A percentile compares a stretch with the other conserved stretches of the same genome.
Evolutionary conservation across 92 coral and sea anemone species (phyloP).

Genomic region (Metridium senile): DNA sequence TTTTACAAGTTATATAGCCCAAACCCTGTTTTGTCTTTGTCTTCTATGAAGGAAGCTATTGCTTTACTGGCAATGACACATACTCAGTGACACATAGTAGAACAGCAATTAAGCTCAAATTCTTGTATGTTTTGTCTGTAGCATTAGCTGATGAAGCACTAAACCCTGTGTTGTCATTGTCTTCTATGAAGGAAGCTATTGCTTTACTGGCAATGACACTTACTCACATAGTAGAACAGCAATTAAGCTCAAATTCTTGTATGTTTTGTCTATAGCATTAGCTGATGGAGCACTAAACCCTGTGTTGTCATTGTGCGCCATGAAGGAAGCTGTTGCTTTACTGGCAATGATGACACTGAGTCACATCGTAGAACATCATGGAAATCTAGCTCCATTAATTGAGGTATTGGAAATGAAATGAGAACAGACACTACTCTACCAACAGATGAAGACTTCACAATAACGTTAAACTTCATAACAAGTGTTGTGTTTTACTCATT

Average conservation of each 20-base stretch:
- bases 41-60: constrained; percentile 91
- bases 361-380: constrained; percentile 91
- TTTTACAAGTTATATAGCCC: no score
- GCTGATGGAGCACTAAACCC: constrained; percentile 98
- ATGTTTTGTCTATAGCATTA: constrained; percentile 48
- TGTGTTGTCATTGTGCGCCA: constrained; percentile 88
- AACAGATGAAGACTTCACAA: no score
- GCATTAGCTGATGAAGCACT: constrained; percentile 97
- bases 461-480: no score
- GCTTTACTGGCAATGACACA: constrained; percentile 93
- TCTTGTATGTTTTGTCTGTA: constrained; percentile 9
- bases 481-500: no score
- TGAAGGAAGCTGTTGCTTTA: constrained; percentile 91
- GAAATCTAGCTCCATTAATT: constrained; percentile 94
- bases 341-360: constrained; percentile 94
- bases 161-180: constrained; percentile 86
- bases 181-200: constrained; percentile 91
- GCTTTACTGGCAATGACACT: constrained; percentile 94
- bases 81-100: constrained; percentile 91
- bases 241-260: no score
- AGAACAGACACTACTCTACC: no score
- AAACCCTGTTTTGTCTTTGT: constrained; percentile 86
- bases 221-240: constrained; percentile 89
- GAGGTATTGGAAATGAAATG: constrained; percentile 64
- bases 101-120: no score